Evolutionary conservation across 2,113 vertebrate genomes (phyloP).

Genomic region (Cochlearius cochlearius): DNA sequence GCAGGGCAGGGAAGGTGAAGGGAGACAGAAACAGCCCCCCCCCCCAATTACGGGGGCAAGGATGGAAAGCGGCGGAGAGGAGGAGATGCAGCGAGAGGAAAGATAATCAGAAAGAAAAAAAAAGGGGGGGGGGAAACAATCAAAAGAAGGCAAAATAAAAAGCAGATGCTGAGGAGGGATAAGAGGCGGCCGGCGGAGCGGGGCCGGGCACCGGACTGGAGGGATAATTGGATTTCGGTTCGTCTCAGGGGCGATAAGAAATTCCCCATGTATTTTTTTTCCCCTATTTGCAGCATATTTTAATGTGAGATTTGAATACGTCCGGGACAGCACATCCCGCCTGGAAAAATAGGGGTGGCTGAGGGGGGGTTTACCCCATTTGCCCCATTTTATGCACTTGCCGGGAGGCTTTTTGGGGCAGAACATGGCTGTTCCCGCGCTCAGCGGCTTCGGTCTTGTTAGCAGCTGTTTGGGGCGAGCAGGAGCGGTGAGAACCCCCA

Average conservation of each 20-base stretch:
- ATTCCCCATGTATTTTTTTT: background rate
- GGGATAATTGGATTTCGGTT: slow-evolving; percentile 50
- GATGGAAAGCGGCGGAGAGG: background rate
- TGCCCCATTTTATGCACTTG: accelerated
- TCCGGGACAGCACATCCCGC: accelerated
- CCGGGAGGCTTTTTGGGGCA: background rate
- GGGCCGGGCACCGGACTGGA: background rate
- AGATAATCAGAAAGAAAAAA: background rate
- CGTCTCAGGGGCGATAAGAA: background rate
- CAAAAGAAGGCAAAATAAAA: slow-evolving; percentile 34
- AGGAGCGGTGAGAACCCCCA: accelerated
- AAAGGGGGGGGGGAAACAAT: background rate
- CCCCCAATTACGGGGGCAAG: background rate
- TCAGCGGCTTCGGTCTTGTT: accelerated
- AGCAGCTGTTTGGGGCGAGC: background rate
- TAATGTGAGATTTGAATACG: background rate
- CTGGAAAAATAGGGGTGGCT: accelerated
- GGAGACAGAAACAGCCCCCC: too few relatives aligned
- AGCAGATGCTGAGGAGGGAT: slow-evolving; percentile 60
- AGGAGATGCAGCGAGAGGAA: background rate
- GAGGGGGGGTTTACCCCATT: accelerated
- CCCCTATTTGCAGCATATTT: background rate
- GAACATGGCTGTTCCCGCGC: accelerated
- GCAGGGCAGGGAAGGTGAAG: background rate
- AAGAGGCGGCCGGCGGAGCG: background rate